phyloP scores from a whole-genome alignment of 92 coral and sea anemone species.

The Palythoa grandis region DNA sequence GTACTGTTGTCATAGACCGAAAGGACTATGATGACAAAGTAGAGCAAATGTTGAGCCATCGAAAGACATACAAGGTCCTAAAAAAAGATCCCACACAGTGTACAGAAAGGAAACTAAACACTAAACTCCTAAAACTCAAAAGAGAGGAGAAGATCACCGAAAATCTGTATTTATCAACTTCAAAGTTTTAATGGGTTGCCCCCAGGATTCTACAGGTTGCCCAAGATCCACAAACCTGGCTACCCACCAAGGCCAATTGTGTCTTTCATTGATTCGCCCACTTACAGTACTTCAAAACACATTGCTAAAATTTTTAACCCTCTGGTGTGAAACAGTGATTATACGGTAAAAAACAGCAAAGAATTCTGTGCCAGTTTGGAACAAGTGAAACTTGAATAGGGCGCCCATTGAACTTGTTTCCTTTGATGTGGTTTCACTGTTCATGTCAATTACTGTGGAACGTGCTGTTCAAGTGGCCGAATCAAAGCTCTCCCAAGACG shows the following conservation, averaged over 20 bases:
- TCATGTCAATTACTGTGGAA: conserved; percentile 39
- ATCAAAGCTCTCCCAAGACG: too few species aligned
- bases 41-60: conserved; percentile 21
- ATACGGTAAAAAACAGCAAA: conserved; percentile 14
- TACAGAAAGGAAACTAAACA: background rate
- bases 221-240: conserved; percentile 38
- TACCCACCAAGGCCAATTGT: conserved; percentile 33
- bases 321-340: conserved; percentile 46
- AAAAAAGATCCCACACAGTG: conserved; percentile 15
- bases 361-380: too few species aligned
- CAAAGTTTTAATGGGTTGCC: background rate
- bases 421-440: conserved; percentile 42
- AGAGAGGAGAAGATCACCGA: background rate
- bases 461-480: background rate
- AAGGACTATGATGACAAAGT: conserved; percentile 37
- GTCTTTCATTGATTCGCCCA: too few species aligned
- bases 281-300: too few species aligned
- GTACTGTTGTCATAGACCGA: conserved; percentile 10
- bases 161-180: background rate
- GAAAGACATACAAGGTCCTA: conserved; percentile 17
- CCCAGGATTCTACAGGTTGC: conserved; percentile 35
- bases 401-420: conserved; percentile 1
- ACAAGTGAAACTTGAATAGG: conserved; percentile 5
- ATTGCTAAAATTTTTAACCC: conserved; percentile 17
- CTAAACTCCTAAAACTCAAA: background rate